Base-by-base conservation (phyloP, 2,797 vertebrate genomes). In the Ctenopoma multispine region DNA sequence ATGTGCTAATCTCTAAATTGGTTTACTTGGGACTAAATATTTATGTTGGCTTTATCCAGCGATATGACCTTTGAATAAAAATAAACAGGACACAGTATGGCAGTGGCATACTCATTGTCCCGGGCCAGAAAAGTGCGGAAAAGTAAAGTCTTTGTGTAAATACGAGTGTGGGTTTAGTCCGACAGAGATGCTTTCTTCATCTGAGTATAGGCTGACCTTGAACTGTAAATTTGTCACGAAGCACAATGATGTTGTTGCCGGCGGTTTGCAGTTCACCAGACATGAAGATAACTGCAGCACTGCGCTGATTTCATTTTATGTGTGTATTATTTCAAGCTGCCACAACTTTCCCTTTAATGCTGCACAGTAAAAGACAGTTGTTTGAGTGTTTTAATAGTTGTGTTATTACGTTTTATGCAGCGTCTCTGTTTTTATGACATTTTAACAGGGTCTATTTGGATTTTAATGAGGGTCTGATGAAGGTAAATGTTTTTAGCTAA, bases 221-320 rank as follows among this genome's bases (percentile, higher is more conserved):
- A 53, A 46, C 72, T 14, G 77, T 85, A 66, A 86, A 91, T 79
- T 63, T 83, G 64, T 82, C 77, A 74, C 18, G 62, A 58, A 57
- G 60, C 63, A 62, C 77, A 66, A 70, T 56, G 67, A 87, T 63
- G 49, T 51, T 10, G 72, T 69, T 58, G 57, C 71, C 79, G 21
- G 66, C 20, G 61, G 72, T 73, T 72, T 38, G 56, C 50, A 68
- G 61, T 46, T 53, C 63, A 29, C 31, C 44, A 61, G 60, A 67
- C 57, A 14, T 40, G 67, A 48, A 66, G 64, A 69, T 57, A 51
- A 79, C 62, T 11, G 49, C 72, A 14, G 61, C 14, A 1, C 24
- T 34, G 64, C 51, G 3, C 18, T 58, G 43, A 65, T 78, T 82
- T 58, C 10, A 5, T 57, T 78, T 76, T 51, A 59, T 56, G 69